Percentiles rank a stretch among this genome's conserved stretches.
Evolutionary conservation across 1,140 invertebrate genomes (phyloP).

Genomic region (Brachionus rubens): DNA sequence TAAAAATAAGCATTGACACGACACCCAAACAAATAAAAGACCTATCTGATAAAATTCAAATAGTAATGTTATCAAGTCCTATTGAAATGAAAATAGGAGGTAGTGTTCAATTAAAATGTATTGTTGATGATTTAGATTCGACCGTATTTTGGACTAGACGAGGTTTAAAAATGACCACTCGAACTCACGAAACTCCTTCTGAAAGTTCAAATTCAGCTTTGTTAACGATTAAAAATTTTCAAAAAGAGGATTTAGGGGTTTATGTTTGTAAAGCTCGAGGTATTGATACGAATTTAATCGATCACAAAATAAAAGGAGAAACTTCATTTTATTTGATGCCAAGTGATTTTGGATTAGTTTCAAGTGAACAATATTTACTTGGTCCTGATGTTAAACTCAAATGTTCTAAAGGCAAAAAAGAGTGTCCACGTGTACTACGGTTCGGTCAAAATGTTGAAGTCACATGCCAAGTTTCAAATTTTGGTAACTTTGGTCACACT

Average conservation of each 20-base stretch:
- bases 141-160: conserved; percentile 11
- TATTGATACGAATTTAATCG: conserved; percentile 16
- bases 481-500: background rate
- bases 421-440: background rate
- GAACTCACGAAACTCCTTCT: background rate
- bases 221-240: conserved; percentile 3
- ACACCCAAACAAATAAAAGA: conserved; percentile 7
- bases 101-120: conserved; percentile 11
- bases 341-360: conserved; percentile 2
- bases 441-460: background rate
- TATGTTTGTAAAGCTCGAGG: conserved; percentile 6
- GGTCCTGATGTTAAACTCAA: conserved; percentile 18
- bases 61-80: background rate
- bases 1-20: conserved; percentile 16
- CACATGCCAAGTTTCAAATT: background rate
- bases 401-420: background rate
- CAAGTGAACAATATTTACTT: background rate
- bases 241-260: conserved; percentile 26
- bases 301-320: conserved; percentile 21
- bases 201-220: background rate
- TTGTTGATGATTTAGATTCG: conserved; percentile 9
- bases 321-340: conserved; percentile 15
- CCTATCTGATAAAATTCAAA: conserved; percentile 12
- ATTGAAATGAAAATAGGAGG: background rate
- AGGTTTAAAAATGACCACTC: background rate